These are phyloP conservation scores for Lagorchestes hirsutus DNA, from an alignment of 2,797 vertebrate genomes.

Conservation along the genomic window DNA sequence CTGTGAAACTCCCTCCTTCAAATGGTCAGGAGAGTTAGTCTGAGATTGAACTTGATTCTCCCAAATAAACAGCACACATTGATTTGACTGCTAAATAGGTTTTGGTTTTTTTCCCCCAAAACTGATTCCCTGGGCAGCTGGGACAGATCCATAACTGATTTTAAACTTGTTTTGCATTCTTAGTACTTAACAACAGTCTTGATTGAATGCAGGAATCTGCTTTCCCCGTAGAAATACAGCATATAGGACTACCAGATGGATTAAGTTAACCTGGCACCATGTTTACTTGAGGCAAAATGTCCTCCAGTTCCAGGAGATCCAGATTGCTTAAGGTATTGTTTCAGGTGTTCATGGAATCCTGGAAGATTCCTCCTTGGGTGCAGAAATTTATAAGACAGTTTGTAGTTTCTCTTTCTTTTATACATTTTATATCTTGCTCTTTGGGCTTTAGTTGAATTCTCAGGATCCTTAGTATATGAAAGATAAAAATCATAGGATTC, in stretches of 20 bases:
- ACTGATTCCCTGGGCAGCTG: neutral
- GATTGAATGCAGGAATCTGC: slow-evolving; percentile 44
- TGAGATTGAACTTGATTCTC: slow-evolving; percentile 6
- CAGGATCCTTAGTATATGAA: neutral
- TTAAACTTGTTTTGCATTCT: neutral
- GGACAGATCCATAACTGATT: neutral
- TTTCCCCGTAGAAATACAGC: slow-evolving; percentile 52
- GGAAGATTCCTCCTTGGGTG: slow-evolving; percentile 12
- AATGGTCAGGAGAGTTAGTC: neutral
- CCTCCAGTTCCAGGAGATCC: slow-evolving; percentile 23
- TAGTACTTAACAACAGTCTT: neutral
- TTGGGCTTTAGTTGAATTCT: slow-evolving; percentile 6
- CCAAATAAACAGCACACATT: neutral
- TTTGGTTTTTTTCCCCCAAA: neutral
- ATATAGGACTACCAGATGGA: slow-evolving; percentile 18
- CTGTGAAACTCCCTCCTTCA: neutral
- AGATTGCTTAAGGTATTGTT: slow-evolving; percentile 14
- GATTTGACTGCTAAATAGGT: neutral
- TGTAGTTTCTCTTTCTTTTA: slow-evolving; percentile 23
- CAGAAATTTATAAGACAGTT: neutral
- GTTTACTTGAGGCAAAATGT: slow-evolving; percentile 32
- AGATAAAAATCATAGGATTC: neutral
- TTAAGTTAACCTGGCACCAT: slow-evolving; percentile 6
- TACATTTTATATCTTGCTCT: neutral
- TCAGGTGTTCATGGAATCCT: slow-evolving; percentile 35